Conservation (phyloP, 1,140 invertebrate species). For the Camponotus vicinus region DNA sequence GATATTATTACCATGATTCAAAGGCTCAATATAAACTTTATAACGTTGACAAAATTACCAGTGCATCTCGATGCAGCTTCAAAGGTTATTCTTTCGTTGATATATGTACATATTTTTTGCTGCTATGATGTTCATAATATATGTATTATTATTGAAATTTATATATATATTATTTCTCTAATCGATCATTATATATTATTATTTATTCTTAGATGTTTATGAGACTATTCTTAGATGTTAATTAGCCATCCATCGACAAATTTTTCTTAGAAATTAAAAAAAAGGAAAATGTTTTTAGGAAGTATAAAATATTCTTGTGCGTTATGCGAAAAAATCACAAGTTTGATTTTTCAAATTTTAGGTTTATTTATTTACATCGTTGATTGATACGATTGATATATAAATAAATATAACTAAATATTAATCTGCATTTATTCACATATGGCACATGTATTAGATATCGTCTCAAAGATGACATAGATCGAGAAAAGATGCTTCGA, state of each 20-base stretch:
- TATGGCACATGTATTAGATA: neutral
- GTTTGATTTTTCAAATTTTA: neutral
- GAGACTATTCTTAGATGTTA: neutral
- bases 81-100: conserved; percentile 42
- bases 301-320: neutral
- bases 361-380: neutral
- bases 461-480: conserved; percentile 51
- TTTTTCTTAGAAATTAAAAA: neutral
- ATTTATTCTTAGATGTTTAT: neutral
- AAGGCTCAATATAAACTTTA: conserved; percentile 60
- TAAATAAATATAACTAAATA: neutral
- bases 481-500: conserved; percentile 65
- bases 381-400: too few species aligned
- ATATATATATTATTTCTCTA: neutral
- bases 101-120: neutral
- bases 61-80: conserved; percentile 45
- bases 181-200: neutral
- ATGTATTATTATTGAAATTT: neutral
- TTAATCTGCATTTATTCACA: neutral
- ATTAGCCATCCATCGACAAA: neutral
- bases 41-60: conserved; percentile 15
- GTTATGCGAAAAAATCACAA: neutral
- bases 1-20: conserved; percentile 63
- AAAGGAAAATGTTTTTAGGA: neutral
- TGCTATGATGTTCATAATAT: neutral